Base-by-base conservation (phyloP, 2,797 vertebrate genomes). In the Gymnoscopelus microlampas region DNA sequence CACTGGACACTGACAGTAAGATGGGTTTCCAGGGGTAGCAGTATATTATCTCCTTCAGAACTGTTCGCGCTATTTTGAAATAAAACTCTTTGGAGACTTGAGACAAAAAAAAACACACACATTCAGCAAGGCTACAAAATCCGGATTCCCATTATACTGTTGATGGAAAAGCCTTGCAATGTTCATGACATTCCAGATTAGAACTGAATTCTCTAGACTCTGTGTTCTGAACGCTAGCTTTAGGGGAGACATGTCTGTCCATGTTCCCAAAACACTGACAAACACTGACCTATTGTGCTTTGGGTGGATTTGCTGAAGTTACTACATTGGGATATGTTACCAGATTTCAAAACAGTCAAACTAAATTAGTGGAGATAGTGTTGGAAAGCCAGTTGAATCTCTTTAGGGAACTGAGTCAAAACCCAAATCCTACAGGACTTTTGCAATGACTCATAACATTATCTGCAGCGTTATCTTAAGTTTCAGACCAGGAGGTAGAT, bases 131-230 rank as follows among this genome's bases (percentile, higher is more conserved):
- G 10, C 15, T 11, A 55, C 54, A 56, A 29, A 56, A 23, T 13
- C 10, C 12, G 8, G 39, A 44, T 44, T 44, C 39, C 9, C 23
- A 19, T 55, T 15, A 55, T 12, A 29, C 10, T 29, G 54, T 29
- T 5, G 12, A 29, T 12, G 24, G 15, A 23, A 66, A 71, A 6
- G 14, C 12, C 51, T 57, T 70, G n/a, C 24, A 44, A 44, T 44
- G 39, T 59, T 67, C 48, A 54, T 26, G 47, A 70, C 14, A 76
- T 29, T 6, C 13, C 50, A 51, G 50, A 51, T 51, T 50, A 14
- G 12, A 12, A 50, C 49, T 50, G 49, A 39, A 48, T 58, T 58
- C 29, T 35, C 14, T 13, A 10, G n/a, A 19, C 32, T 59, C 10
- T 7, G 15, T 13, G 19, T 11, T 57, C 55, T 47, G 32, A 48